Base-by-base conservation (phyloP, 2,113 vertebrate species). In the Enhydra lutris region DNA sequence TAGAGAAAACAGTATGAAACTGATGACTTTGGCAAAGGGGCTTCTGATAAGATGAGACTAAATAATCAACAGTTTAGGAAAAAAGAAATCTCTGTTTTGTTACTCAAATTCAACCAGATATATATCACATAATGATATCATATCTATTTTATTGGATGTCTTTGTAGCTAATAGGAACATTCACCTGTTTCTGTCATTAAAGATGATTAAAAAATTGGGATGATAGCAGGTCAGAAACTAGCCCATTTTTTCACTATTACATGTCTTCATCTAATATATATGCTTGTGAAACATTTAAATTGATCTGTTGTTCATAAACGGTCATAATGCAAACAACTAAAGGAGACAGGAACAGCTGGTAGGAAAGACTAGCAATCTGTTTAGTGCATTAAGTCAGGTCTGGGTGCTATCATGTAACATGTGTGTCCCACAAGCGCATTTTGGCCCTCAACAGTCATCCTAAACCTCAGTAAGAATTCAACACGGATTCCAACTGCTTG, bases 401-500 rank as follows among this genome's bases (percentile, higher is more conserved):
- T 84, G 50, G 73, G 47, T 31, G 26, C 93, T 98, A 95, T 98
- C 98, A 94, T 89, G 42, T 97, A 98, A 98, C 55, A 0, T 88
- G 34, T 78, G 0, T 93, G 95, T 97, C 97, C 98, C 97, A 94
- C 94, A 98, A 96, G 97, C 94, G 80, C 89, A 94, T 97, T 98
- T 97, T 73, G 94, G 80, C 71, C 92, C 98, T 98, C 97, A 97
- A 84, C 65, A 97, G 84, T 97, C 97, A 98, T 97, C 95, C 29
- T 96, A 97, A 98, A 98, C 97, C 65, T 82, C 89, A 97, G 42
- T 45, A 97, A 98, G 83, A 98, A 98, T 91, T 91, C 74, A 98
- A 92, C 95, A 97, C 97, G 98, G 98, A 98, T 98, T 97, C 97
- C 98, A 96, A 89, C 97, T 97, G 89, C 96, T 98, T 98, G 96